phyloP scores from a whole-genome alignment of 2,113 vertebrate genomes.

The Peromyscus leucopus region DNA sequence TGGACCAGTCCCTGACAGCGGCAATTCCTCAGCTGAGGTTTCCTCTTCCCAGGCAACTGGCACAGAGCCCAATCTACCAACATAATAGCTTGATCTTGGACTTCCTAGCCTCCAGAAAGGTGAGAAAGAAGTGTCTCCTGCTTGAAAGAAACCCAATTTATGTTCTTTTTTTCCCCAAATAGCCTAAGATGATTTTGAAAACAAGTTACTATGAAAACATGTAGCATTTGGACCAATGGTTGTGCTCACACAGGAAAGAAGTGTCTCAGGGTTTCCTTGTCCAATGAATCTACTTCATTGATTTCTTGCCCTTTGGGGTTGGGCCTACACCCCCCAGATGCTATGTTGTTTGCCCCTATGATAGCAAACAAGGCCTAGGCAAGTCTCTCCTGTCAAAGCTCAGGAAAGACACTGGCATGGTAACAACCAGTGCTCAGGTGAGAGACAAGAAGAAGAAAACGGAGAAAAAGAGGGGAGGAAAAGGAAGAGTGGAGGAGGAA shows the following conservation, averaged over 20 bases:
- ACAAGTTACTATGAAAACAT: neutral
- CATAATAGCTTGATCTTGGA: neutral
- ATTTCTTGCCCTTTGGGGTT: neutral
- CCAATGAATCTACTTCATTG: neutral
- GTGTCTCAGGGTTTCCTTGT: neutral
- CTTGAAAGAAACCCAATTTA: neutral
- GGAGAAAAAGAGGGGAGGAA: neutral
- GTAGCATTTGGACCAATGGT: neutral
- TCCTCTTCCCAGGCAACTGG: too few relatives aligned
- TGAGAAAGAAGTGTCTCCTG: neutral
- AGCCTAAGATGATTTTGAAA: neutral
- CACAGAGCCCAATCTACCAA: neutral
- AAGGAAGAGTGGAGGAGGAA: too few relatives aligned
- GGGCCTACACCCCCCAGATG: accelerated
- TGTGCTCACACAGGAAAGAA: neutral
- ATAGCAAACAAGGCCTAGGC: neutral
- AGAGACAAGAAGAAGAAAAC: neutral
- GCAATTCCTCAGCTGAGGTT: neutral
- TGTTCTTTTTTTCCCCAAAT: neutral
- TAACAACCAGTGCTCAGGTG: neutral
- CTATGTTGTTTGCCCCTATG: neutral
- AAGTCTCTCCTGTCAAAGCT: neutral
- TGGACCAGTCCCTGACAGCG: neutral
- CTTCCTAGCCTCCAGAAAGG: neutral
- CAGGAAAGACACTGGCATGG: neutral